Evolutionary conservation across 2,797 vertebrate genomes (phyloP), one percentile per base, ranked within the genome.

Genomic region (Poeciliopsis presidionis): DNA sequence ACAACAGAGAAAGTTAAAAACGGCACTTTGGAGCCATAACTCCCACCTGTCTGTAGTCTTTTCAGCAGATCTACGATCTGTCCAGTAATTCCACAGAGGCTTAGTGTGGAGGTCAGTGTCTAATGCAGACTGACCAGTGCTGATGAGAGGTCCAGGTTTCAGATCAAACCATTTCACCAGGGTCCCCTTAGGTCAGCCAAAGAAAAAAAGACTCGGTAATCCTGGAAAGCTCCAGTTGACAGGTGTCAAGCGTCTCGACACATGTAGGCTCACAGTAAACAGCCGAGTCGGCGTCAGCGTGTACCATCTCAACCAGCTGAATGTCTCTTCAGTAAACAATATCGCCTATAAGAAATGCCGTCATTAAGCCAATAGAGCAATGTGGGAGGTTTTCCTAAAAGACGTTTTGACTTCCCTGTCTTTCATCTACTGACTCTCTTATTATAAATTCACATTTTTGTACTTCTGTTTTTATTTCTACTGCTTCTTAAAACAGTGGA

Each of bases 141-240:
- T 39, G 81, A 81, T 84, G 81, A 82, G 75, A 74, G 76, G 84
- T 81, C 55, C 53, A 5, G 69, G 71, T 90, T 84, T 73, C 70
- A 84, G 86, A 86, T 92, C 89, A 88, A 90, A 89, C 81, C 83
- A 78, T 92, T 91, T 88, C 86, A 46, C 78, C 25, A 5, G 30
- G 75, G 74, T 82, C 83, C 78, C 11, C 20, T 61, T 63, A 84
- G 85, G 85, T 91, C 83, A 75, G 80, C 73, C 87, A 76, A 86
- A 86, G 49, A 88, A 74, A 80, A 80, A 85, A 73, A 90, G 86
- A 84, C 75, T 67, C 25, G 1, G 71, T 89, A 89, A 90, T 91
- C 88, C 84, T 30, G 1, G n/a, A 69, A 80, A 86, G 80, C 81
- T 78, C 73, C 67, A 30, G 5, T 47, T 71, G 81, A 80, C 81